These are phyloP conservation scores for Andrena hattorfiana DNA, from an alignment of 2,888 invertebrate genomes.

Conservation along the genomic window DNA sequence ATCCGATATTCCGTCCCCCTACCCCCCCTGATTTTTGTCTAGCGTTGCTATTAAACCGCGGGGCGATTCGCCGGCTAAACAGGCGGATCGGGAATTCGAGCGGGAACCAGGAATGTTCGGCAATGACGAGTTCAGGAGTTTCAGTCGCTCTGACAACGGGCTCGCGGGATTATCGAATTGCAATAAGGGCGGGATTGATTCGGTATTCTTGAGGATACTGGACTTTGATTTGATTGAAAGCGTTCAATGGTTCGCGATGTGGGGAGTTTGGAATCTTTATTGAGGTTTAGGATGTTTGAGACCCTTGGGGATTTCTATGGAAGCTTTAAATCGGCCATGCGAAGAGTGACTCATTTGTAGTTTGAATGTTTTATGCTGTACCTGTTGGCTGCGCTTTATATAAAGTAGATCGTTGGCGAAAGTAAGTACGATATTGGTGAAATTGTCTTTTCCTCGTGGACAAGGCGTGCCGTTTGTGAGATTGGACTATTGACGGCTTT, in stretches of 20 bases:
- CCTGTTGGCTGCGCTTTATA: neutral
- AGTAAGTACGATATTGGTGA: neutral
- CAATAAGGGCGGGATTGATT: neutral
- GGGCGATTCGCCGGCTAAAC: slow-evolving; percentile 9
- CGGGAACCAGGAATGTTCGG: neutral
- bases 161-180: neutral
- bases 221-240: neutral
- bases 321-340: too few relatives aligned
- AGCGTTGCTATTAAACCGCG: slow-evolving; percentile 38
- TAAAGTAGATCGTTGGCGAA: neutral
- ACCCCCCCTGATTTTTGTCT: slow-evolving; percentile 13
- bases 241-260: neutral
- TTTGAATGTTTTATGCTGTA: too few relatives aligned
- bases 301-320: too few relatives aligned
- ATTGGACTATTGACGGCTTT: slow-evolving; percentile 25
- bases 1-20: slow-evolving; percentile 20
- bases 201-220: neutral
- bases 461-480: neutral
- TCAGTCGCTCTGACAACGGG: neutral
- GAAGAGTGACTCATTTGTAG: too few relatives aligned
- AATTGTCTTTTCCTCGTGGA: neutral
- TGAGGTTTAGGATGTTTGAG: too few relatives aligned
- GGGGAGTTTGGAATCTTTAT: neutral
- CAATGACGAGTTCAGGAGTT: neutral
- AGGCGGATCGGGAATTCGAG: slow-evolving; percentile 5